Conservation (phyloP, 2,797 vertebrate genomes). For the Myripristis jacobus region DNA sequence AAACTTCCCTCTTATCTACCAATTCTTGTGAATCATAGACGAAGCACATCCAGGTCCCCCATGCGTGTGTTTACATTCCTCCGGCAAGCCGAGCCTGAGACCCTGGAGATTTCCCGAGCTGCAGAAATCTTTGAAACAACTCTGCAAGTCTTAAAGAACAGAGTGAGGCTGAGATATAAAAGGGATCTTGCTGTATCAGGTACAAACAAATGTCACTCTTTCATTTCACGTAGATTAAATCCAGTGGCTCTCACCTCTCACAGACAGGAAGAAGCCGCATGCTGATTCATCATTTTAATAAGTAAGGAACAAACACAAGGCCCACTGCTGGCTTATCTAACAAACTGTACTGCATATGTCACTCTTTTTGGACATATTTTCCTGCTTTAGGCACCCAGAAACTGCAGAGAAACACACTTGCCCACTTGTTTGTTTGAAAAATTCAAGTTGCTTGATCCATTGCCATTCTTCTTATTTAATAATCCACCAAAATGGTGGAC, state of each 20-base stretch:
- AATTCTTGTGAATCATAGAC: conserved; percentile 62
- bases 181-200: conserved; percentile 76
- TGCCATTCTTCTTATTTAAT: background rate
- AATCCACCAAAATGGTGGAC: background rate
- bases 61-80: conserved; percentile 75
- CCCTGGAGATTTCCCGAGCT: conserved; percentile 77
- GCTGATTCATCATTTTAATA: background rate
- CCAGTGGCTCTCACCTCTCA: background rate
- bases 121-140: conserved; percentile 88
- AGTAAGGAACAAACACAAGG: background rate
- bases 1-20: conserved; percentile 9
- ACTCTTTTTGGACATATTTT: too few species aligned
- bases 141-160: conserved; percentile 74
- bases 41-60: conserved; percentile 52
- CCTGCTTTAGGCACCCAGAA: too few species aligned
- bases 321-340: background rate
- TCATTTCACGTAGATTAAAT: conserved; percentile 7
- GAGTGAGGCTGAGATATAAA: conserved; percentile 67
- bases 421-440: too few species aligned
- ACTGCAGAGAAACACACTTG: too few species aligned
- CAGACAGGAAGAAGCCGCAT: background rate
- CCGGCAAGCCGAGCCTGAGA: conserved; percentile 79
- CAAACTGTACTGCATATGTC: background rate
- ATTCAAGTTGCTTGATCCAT: too few species aligned
- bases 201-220: conserved; percentile 70